Base-by-base conservation (phyloP, 2,113 vertebrate genomes). In the Neoarius graeffei region DNA sequence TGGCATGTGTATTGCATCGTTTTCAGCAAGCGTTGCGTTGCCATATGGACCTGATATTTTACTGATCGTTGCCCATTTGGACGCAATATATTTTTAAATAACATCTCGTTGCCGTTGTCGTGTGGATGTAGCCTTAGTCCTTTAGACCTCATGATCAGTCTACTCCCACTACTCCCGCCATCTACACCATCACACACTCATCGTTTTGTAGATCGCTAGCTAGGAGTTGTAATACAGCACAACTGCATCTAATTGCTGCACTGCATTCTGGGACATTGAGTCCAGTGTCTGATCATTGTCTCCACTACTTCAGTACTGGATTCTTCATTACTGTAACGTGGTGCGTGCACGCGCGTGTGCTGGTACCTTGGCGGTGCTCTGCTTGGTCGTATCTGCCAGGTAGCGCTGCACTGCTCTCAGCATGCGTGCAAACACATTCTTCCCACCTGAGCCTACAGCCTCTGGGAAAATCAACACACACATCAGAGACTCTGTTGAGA, bases 321-420 rank as follows among this genome's bases (percentile, higher is more conserved):
- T 67, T 2, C 15, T 0, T 67, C 7, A 10, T 2, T 67, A 25
- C 27, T 54, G 7, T 54, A 54, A 10, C 15, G n/a, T 35, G n/a
- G 15, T 50, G 73, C 25, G 15, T 50, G 73, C 25, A 13, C 52
- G 42, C 5, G 42, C 54, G 3, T 42, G 56, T 42, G 17, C 20
- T 1, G 11, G 7, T 76, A 77, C 71, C 81, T 91, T 93, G 30
- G 74, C 85, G 0, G 27, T 19, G 17, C 57, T 88, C 30, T 91
- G 85, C 48, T 87, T 85, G 57, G 89, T 88, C 0, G 92, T 88
- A 25, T 92, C 91, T 57, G 91, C 50, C 85, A 96, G 76, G 90
- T 91, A 94, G 9, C 88, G 89, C 87, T 94, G 93, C 9, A 93
- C 93, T 71, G 93, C 62, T 15, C 87, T 92, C 85, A 94, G 77